Evolutionary conservation across 2,888 invertebrate genomes (phyloP), one percentile per base, ranked within the genome.

Genomic region (Chrysodeixis includens): DNA sequence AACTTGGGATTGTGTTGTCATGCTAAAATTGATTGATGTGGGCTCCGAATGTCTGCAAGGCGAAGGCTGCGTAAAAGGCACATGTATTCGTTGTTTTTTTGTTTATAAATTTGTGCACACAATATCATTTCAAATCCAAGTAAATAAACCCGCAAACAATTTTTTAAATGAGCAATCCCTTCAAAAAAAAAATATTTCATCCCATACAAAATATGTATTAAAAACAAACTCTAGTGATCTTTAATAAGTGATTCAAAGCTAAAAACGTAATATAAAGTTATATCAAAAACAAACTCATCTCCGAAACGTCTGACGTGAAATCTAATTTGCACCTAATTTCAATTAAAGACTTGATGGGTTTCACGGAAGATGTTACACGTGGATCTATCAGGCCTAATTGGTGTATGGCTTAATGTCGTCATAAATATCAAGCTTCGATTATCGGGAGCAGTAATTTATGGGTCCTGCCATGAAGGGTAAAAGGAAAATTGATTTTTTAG

Each of bases 241-340:
- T n/a, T n/a, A n/a, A n/a, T n/a, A n/a, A n/a, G n/a, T n/a, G n/a
- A n/a, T n/a, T n/a, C n/a, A n/a, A n/a, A 26, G 26, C 26, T 26
- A 26, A 26, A 6, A 26, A 26, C 6, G 2, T 26, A 6, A 26
- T 4, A 6, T 26, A 6, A 26, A n/a, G n/a, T 26, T 26, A 26
- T 26, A 6, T 26, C 26, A 26, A 4, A 26, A 26, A 26, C 26
- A 6, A 26, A 26, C 30, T 55, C 51, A 30, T 22, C 40, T 56
- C 10, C 46, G 35, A 53, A 75, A 71, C 40, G 52, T 26, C 46
- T 16, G 53, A 61, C 53, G 77, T 77, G 30, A 64, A 62, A 67
- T 63, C 53, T 55, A 69, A 77, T 78, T 64, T 57, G 55, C 56
- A 61, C 55, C 66, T 61, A 61, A 73, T 71, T 73, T 58, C 66